These are phyloP conservation scores for Ciconia stormi DNA, from an alignment of 2,113 vertebrate genomes.

Conservation along the genomic window DNA sequence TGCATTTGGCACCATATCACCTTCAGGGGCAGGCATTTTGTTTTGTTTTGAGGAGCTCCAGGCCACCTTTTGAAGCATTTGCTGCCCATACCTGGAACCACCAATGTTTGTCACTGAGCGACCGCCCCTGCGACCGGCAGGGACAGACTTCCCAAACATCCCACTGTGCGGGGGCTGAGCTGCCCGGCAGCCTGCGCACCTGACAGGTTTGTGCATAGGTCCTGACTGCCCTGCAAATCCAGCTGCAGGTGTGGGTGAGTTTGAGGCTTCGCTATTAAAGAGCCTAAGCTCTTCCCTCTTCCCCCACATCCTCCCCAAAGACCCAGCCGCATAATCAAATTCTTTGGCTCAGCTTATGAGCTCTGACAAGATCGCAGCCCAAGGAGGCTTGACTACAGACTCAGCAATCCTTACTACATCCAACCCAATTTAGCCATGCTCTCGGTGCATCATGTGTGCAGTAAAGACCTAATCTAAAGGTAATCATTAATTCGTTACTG, in stretches of 20 bases:
- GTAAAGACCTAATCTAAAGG: constrained; percentile 25
- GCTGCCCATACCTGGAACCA: neutral
- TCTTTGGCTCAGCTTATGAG: constrained; percentile 49
- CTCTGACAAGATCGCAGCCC: constrained; percentile 55
- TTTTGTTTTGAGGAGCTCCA: neutral
- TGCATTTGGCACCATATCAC: neutral
- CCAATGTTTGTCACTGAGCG: neutral
- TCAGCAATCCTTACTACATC: constrained; percentile 57
- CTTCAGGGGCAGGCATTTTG: neutral
- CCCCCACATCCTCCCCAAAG: neutral
- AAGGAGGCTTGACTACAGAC: constrained; percentile 61
- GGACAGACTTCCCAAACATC: neutral
- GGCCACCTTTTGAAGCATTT: neutral
- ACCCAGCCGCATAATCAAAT: constrained; percentile 12
- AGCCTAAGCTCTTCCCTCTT: neutral
- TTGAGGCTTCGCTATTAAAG: neutral
- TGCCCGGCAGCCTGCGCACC: neutral
- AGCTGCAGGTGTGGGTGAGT: neutral
- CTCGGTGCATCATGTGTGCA: rapidly evolving
- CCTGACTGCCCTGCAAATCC: neutral
- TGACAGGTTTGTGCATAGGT: neutral
- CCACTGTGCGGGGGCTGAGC: neutral
- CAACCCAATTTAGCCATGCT: constrained; percentile 36
- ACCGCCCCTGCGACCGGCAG: rapidly evolving
- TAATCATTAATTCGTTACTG: constrained; percentile 48